Conservation (phyloP, 2,888 invertebrate genomes). For the Periphyllus acericola region DNA sequence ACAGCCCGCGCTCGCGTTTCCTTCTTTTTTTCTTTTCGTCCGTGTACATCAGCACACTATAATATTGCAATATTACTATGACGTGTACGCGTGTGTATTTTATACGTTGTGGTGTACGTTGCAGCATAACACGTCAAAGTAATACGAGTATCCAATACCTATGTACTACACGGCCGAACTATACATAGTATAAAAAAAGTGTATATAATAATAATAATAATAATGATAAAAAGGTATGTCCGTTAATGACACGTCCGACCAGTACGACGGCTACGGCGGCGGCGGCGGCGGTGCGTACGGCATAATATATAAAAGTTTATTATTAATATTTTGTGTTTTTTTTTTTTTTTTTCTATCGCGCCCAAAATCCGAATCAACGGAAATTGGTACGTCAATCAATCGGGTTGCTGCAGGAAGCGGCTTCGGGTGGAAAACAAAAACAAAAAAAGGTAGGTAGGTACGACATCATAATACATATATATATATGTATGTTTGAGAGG, state of each 20-base stretch:
- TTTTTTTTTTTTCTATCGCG: conserved; percentile 29
- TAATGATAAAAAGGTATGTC: conserved; percentile 32
- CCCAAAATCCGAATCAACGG: conserved; percentile 61
- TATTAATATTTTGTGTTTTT: conserved; percentile 51
- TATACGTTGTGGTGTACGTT: not conserved
- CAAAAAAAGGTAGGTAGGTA: conserved; percentile 18
- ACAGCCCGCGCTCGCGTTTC: not conserved
- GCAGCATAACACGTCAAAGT: not conserved
- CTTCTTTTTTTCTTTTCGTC: not conserved
- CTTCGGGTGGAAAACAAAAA: conserved; percentile 42
- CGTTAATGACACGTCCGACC: conserved; percentile 45
- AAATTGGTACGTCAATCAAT: conserved; percentile 62
- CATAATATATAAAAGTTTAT: conserved; percentile 49
- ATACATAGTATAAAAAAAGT: not conserved
- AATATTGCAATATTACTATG: not conserved
- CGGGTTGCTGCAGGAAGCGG: conserved; percentile 54
- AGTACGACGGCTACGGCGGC: not conserved
- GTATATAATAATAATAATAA: conserved; percentile 6
- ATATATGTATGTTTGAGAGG: conserved; percentile 27
- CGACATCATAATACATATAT: conserved; percentile 28
- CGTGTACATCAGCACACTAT: not conserved
- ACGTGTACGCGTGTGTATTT: not conserved
- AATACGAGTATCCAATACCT: not conserved
- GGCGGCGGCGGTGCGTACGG: not conserved
- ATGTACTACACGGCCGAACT: not conserved